Evolutionary conservation across 2,888 invertebrate species (phyloP), one percentile per base, ranked within the genome.

Genomic region (Brachyptera risi): DNA sequence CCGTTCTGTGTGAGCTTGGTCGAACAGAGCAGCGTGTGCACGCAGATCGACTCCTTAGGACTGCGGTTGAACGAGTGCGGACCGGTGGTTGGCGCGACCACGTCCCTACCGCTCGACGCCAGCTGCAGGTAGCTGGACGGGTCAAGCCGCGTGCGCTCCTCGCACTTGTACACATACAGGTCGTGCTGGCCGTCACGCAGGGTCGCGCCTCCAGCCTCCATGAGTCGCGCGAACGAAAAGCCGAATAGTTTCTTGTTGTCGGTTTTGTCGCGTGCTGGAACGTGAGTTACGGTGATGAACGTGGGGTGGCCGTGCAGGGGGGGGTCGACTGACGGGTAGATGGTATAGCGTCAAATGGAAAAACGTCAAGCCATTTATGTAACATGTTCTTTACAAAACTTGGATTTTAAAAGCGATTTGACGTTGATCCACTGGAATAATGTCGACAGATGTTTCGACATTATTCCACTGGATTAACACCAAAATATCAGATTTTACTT

Each of bases 1-100:
- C 91, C 89, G 72, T 96, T 96, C 76, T 96, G 96, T 0, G 97
- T 96, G 7, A 96, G 79, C 75, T 97, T 97, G n/a, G 96, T 96
- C 21, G 96, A 96, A 74, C 95, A 96, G 23, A 97, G 79, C 40
- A 92, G 74, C 0, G 96, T 94, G 69, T 84, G 85, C 9, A 96
- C 83, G 42, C 84, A 83, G 63, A 95, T 87, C 13, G 85, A 82
- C 76, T 96, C 96, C 74, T 91, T 92, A 65, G 88, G 84, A 67
- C 92, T 92, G 68, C 89, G 81, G 65, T 87, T 84, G 74, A 91
- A 92, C 15, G 60, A 40, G 37, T 58, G 60, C 59, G 47, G 62
- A 63, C 17, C 65, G 56, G 37, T 19, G 13, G 58, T 44, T 9
- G 51, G 56, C 19, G 59, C 24, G n/a, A 40, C 61, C 27, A 62